Conservation (phyloP, 2,888 invertebrate genomes). For the Drosophila affinis region DNA sequence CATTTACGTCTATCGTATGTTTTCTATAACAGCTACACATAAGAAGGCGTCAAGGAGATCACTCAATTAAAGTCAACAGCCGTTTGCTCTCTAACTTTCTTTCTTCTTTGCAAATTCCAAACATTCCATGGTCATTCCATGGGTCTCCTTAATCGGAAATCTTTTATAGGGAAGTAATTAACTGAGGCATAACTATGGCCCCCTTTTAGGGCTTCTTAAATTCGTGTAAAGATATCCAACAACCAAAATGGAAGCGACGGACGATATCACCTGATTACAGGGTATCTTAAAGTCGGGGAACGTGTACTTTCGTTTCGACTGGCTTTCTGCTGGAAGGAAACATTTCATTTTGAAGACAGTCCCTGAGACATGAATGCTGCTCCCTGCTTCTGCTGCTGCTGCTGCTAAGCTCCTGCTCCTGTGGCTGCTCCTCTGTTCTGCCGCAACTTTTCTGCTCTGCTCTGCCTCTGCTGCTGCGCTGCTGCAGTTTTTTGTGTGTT, state of each 20-base stretch:
- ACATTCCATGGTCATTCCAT: too few species aligned
- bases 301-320: background rate
- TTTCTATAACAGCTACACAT: background rate
- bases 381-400: conserved; percentile 6
- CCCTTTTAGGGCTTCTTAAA: too few species aligned
- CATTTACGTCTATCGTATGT: background rate
- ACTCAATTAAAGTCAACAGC: too few species aligned
- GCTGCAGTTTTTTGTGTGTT: conserved; percentile 45
- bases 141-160: too few species aligned
- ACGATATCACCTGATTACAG: too few species aligned
- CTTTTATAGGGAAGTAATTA: too few species aligned
- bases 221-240: too few species aligned
- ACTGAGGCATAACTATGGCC: too few species aligned
- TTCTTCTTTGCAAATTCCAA: too few species aligned
- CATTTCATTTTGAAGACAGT: background rate
- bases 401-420: conserved; percentile 5
- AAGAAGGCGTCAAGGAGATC: too few species aligned
- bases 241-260: too few species aligned
- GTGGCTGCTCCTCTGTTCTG: conserved; percentile 4
- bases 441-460: background rate
- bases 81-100: too few species aligned
- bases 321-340: background rate
- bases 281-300: background rate
- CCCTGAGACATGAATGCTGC: conserved; percentile 1
- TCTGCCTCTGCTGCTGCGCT: conserved; percentile 14